Evolutionary conservation across 2,797 vertebrate species (phyloP), one percentile per base, ranked within the genome.

Genomic region (Aldrovandia affinis): DNA sequence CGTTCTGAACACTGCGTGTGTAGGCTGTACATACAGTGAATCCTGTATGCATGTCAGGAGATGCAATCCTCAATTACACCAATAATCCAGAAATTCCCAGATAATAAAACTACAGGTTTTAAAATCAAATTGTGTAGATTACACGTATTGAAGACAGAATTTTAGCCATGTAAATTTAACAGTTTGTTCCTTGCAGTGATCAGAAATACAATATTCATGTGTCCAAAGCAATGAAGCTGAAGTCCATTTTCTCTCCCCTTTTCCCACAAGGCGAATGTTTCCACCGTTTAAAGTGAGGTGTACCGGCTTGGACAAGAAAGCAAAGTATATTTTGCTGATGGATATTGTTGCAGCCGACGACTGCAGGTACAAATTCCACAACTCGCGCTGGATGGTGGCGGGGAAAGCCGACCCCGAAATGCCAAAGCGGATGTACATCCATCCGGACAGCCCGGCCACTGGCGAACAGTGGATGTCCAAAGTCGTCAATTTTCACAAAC

Each of bases 401-500:
- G 98, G 98, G 52, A 99, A 99, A 90, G 98, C 98, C 89, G 98
- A 99, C 93, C 98, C 98, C 39, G 98, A 99, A 95, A 98, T 99
- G 98, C 98, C 98, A 89, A 99, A 98, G 94, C 94, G 98, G 95
- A 98, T 99, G 98, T 99, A 99, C 90, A 99, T 99, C 91, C 98
- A 99, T 93, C 98, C 98, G 52, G 98, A 99, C 95, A 98, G 97
- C 92, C 98, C 98, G 0, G 98, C 98, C 80, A 98, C 98, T 3
- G 98, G 98, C 36, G 98, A 99, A 86, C 98, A 99, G 93, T 99
- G 98, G 98, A 99, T 99, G 98, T 98, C 98, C 88, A 98, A 99
- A 95, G 97, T 98, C 81, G 97, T 99, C 92, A 99, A 98, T 92
- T 99, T 99, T 92, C 98, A 99, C 95, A 99, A 99, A 93, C 97